phyloP scores from a whole-genome alignment of 2,888 invertebrate genomes.

The Hydraecia micacea region DNA sequence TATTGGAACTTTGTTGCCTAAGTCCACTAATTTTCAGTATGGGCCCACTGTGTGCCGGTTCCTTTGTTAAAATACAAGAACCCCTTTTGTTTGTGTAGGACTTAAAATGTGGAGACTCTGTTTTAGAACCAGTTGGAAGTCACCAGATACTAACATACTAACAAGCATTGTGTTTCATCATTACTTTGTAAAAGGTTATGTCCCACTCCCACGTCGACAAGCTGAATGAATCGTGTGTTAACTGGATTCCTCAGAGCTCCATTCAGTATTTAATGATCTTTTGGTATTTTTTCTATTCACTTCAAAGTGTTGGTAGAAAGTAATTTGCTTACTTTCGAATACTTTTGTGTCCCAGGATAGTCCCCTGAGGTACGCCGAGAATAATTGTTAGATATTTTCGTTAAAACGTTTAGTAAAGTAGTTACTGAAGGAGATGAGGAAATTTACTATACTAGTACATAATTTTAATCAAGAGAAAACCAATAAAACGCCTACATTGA shows the following conservation, averaged over 20 bases:
- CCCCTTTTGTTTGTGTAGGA: neutral
- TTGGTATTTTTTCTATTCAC: neutral
- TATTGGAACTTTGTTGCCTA: too few species aligned
- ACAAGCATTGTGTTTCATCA: constrained; percentile 17
- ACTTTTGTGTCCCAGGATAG: neutral
- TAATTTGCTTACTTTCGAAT: neutral
- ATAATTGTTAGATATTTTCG: neutral
- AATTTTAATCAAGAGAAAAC: constrained; percentile 10
- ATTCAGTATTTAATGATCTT: neutral
- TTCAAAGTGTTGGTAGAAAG: neutral
- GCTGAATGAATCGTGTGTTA: constrained; percentile 9
- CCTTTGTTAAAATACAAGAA: neutral
- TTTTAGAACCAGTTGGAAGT: constrained; percentile 13
- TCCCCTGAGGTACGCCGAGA: constrained; percentile 13
- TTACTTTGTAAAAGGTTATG: constrained; percentile 13
- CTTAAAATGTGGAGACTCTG: neutral
- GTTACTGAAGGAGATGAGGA: too few species aligned
- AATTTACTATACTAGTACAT: neutral
- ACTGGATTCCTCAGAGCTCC: neutral
- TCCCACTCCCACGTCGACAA: neutral
- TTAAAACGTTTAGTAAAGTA: neutral
- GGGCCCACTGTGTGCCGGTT: too few species aligned
- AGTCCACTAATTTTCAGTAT: too few species aligned
- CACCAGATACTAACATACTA: constrained; percentile 30
- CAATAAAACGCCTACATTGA: neutral